Conservation (phyloP, 2,888 invertebrate species). For the Gastracanthus pulcherrimus region DNA sequence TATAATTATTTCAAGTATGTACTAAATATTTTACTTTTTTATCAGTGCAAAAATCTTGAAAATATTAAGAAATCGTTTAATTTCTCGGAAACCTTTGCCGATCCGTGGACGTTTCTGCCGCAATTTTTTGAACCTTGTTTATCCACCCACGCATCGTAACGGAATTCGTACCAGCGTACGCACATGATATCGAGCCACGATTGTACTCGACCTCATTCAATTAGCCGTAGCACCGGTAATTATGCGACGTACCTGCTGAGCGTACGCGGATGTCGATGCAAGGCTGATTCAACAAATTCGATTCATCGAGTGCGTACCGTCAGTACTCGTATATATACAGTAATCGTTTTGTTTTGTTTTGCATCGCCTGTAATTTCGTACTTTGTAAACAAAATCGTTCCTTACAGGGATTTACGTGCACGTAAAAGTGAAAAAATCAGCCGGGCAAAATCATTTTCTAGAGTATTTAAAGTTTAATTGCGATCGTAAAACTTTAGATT, state of each 20-base stretch:
- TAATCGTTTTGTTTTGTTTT: background rate
- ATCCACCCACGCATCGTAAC: background rate
- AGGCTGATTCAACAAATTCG: background rate
- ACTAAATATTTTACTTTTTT: too few relatives aligned
- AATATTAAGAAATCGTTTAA: too few relatives aligned
- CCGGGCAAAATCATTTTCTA: background rate
- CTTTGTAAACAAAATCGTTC: background rate
- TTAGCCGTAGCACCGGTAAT: constrained; percentile 1
- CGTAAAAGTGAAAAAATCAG: background rate
- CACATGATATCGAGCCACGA: background rate
- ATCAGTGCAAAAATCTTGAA: too few relatives aligned
- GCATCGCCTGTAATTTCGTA: background rate
- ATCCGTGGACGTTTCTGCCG: background rate
- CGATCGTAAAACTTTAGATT: background rate
- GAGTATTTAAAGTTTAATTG: background rate
- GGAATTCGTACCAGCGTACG: background rate
- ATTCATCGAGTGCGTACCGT: background rate
- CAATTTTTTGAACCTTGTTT: background rate
- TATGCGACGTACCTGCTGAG: constrained; percentile 1
- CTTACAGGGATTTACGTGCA: background rate
- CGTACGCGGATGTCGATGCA: background rate
- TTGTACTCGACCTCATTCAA: background rate
- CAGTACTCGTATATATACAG: background rate
- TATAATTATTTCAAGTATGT: too few relatives aligned
- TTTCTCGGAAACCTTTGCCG: too few relatives aligned